Conservation (phyloP, 2,797 vertebrate genomes). For the Poeciliopsis paucimaculata region DNA sequence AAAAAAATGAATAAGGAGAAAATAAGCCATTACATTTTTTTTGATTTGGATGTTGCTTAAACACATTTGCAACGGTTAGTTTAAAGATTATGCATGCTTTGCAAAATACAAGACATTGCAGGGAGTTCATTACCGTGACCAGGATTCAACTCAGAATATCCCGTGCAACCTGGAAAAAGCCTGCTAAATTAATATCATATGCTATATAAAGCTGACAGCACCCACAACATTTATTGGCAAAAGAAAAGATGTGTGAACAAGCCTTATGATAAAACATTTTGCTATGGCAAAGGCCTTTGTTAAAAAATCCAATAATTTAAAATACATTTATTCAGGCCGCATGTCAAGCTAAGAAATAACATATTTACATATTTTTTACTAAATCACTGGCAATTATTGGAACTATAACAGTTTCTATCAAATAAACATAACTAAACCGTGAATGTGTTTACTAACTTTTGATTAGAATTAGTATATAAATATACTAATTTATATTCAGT, state of each 20-base stretch:
- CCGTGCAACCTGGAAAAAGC: background rate
- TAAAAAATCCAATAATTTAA: background rate
- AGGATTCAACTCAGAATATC: background rate
- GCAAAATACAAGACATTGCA: background rate
- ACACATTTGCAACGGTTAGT: background rate
- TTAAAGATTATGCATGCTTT: background rate
- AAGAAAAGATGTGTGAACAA: background rate
- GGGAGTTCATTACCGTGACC: background rate
- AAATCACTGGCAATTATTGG: background rate
- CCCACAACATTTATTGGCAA: background rate
- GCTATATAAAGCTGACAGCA: background rate
- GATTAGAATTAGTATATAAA: no score
- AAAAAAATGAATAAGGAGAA: background rate
- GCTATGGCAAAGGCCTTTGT: background rate
- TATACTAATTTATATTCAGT: no score
- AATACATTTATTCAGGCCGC: background rate
- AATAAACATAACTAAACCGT: no score
- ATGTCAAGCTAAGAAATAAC: background rate
- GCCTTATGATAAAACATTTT: background rate
- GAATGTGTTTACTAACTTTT: no score
- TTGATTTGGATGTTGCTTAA: background rate
- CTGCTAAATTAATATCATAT: background rate
- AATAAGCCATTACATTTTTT: no score
- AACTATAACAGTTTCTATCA: no score
- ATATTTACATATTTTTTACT: background rate